Percentiles rank a stretch among this genome's conserved stretches.
phyloP scores from a whole-genome alignment of 2,888 invertebrate species.

The Branchipolynoe longqiensis region DNA sequence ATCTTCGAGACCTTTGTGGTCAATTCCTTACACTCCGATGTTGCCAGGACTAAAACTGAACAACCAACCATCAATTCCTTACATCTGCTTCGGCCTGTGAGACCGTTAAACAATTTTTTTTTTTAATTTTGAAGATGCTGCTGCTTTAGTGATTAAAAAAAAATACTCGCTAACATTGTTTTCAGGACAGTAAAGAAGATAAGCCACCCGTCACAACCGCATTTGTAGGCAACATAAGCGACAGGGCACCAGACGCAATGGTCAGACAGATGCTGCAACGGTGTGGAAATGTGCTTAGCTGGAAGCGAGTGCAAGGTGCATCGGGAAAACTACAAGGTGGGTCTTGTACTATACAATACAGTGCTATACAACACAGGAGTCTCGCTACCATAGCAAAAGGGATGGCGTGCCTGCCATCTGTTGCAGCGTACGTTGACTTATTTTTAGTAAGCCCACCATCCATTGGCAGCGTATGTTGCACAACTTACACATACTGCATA shows the following conservation, averaged over 20 bases:
- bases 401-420: no score
- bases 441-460: no score
- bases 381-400: no score
- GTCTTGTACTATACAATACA: no score
- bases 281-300: slow-evolving; percentile 96
- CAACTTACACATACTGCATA: no score
- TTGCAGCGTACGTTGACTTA: no score
- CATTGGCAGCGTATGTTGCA: no score
- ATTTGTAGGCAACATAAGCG: slow-evolving; percentile 98
- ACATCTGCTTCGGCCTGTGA: neutral
- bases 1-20: no score
- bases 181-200: slow-evolving; percentile 71
- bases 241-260: slow-evolving; percentile 96
- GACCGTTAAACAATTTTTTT: neutral
- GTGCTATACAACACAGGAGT: no score
- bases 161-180: neutral
- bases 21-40: no score
- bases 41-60: no score
- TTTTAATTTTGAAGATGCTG: neutral
- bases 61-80: neutral
- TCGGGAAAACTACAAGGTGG: slow-evolving; percentile 85
- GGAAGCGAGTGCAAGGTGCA: slow-evolving; percentile 95
- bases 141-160: neutral
- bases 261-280: slow-evolving; percentile 94
- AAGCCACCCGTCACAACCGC: slow-evolving; percentile 96